These are phyloP conservation scores for Lepidochitona cinerea DNA, from an alignment of 2,888 invertebrate genomes.

Conservation along the genomic window DNA sequence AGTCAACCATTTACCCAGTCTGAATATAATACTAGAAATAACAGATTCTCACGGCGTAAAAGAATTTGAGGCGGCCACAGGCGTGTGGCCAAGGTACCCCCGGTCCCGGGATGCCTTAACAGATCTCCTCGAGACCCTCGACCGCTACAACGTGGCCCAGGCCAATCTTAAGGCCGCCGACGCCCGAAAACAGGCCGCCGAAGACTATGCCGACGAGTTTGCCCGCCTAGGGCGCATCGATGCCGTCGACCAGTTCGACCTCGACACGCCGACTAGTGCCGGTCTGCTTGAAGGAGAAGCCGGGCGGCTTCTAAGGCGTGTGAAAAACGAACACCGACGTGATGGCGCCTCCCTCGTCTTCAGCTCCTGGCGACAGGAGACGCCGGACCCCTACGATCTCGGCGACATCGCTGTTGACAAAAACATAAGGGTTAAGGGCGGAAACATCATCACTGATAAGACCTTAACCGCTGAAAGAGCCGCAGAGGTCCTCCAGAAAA, in stretches of 20 bases:
- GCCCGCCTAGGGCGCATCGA: too few species aligned
- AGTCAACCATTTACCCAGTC: too few species aligned
- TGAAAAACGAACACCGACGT: neutral
- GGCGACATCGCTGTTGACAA: neutral
- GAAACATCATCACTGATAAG: neutral
- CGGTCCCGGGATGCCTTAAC: too few species aligned
- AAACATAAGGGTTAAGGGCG: neutral
- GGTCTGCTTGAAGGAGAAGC: neutral
- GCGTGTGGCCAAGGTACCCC: too few species aligned
- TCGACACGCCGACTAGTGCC: neutral
- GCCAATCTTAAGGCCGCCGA: too few species aligned
- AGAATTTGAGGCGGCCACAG: too few species aligned
- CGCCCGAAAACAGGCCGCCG: too few species aligned
- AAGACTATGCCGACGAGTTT: too few species aligned
- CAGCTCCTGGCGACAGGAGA: neutral
- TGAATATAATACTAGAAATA: too few species aligned
- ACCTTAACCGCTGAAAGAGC: neutral
- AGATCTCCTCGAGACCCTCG: too few species aligned
- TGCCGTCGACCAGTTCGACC: neutral
- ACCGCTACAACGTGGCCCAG: too few species aligned
- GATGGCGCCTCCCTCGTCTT: neutral
- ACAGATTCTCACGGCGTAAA: too few species aligned
- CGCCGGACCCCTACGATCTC: slow-evolving; percentile 1
- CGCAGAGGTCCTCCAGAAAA: neutral
- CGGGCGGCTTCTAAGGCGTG: neutral